Conservation (phyloP, 2,797 vertebrate genomes). For the Gymnothorax reevesii region DNA sequence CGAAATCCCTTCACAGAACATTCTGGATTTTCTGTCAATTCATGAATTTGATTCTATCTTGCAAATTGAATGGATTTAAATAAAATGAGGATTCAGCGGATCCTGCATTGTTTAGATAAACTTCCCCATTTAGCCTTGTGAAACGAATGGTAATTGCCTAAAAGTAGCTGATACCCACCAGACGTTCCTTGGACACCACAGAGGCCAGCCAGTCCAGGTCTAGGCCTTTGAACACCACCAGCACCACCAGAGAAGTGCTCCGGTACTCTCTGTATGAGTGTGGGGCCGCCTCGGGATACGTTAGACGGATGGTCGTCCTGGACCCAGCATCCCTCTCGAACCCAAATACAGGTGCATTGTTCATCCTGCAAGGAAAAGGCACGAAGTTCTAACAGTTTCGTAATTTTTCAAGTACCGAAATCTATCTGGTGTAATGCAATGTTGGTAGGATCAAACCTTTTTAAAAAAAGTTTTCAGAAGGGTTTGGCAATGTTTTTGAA, state of each 20-base stretch:
- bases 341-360: conserved; percentile 73
- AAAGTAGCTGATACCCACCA: conserved; percentile 58
- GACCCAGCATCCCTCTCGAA: conserved; percentile 74
- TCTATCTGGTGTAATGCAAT: no score
- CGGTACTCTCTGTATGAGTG: conserved; percentile 63
- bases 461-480: not conserved
- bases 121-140: not conserved
- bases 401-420: not conserved
- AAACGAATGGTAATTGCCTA: not conserved
- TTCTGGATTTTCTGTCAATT: not conserved
- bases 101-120: not conserved
- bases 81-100: not conserved
- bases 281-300: conserved; percentile 78
- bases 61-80: not conserved
- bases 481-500: not conserved
- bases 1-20: not conserved
- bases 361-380: conserved; percentile 62
- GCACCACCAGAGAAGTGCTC: conserved; percentile 63
- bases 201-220: conserved; percentile 77
- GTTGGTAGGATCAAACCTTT: not conserved
- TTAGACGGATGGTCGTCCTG: conserved; percentile 74
- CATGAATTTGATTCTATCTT: not conserved
- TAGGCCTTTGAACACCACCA: conserved; percentile 75
- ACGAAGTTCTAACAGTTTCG: not conserved
- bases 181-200: conserved; percentile 69